Evolutionary conservation across 1,140 invertebrate genomes (phyloP).

Genomic region (Pollicipes pollicipes): DNA sequence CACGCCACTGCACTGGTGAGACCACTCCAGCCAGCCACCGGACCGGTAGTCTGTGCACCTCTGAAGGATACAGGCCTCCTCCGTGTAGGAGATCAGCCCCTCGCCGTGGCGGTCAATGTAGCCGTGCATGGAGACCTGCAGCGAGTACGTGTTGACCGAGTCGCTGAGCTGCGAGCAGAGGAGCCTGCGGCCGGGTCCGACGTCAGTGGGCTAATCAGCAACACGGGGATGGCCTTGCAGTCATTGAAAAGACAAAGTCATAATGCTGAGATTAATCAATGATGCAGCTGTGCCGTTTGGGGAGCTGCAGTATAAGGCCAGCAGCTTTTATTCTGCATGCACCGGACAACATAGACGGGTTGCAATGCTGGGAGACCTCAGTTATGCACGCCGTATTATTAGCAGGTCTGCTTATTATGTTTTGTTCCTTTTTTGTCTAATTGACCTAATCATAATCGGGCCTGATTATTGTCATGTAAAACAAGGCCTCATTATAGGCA

Average conservation of each 20-base stretch:
- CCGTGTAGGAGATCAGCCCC: constrained; percentile 58
- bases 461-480: too few species aligned
- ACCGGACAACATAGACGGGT: constrained; percentile 1
- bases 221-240: neutral
- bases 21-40: too few species aligned
- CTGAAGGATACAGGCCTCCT: constrained; percentile 78
- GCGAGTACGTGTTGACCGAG: constrained; percentile 61
- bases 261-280: neutral
- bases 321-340: neutral
- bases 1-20: too few species aligned
- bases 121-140: constrained; percentile 71
- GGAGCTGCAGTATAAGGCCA: neutral
- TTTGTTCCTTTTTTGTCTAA: too few species aligned
- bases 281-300: too few species aligned
- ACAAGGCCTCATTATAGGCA: too few species aligned
- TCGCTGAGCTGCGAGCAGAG: constrained; percentile 42
- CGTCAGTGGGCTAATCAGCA: constrained; percentile 10
- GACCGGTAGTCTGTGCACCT: too few species aligned
- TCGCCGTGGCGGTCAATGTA: constrained; percentile 45
- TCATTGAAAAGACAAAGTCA: constrained; percentile 7
- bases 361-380: too few species aligned
- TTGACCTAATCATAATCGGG: too few species aligned
- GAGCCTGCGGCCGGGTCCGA: constrained; percentile 27
- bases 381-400: too few species aligned
- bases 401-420: too few species aligned